Percentiles rank a stretch among this genome's conserved stretches.
phyloP scores from a whole-genome alignment of 1,140 invertebrate species.

The Aphelenchoides fujianensis region DNA sequence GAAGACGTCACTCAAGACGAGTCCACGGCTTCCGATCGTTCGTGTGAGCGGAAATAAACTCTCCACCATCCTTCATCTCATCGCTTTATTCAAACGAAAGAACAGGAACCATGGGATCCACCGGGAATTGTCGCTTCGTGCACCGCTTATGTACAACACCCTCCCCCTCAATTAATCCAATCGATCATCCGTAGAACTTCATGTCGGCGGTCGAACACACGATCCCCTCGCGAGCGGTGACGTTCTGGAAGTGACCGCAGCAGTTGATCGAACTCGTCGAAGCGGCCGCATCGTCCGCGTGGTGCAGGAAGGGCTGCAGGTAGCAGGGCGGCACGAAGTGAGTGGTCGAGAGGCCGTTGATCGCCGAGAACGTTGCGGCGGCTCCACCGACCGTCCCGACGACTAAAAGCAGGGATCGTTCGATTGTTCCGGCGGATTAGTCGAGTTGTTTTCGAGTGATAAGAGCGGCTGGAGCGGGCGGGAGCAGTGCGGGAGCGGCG shows the following conservation, averaged over 20 bases:
- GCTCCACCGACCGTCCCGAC: conserved; percentile 51
- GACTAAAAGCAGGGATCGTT: conserved; percentile 34
- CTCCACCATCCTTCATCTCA: too few species aligned
- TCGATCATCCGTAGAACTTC: conserved; percentile 40
- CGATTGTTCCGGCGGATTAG: too few species aligned
- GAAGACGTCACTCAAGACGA: too few species aligned
- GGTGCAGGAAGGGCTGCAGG: conserved; percentile 46
- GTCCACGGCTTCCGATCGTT: too few species aligned
- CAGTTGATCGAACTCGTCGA: conserved; percentile 40
- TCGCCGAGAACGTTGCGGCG: conserved; percentile 58
- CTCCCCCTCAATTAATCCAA: too few species aligned
- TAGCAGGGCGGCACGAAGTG: conserved; percentile 56
- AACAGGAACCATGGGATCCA: too few species aligned
- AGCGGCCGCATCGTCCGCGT: not conserved
- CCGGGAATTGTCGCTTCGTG: too few species aligned
- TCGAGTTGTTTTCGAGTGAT: not conserved
- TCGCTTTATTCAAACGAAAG: too few species aligned
- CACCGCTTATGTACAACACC: too few species aligned
- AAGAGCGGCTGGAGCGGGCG: not conserved
- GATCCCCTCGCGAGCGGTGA: conserved; percentile 24
- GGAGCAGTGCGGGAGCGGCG: not conserved
- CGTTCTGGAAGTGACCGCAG: conserved; percentile 51
- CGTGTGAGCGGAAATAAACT: too few species aligned
- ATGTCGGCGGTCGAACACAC: conserved; percentile 32
- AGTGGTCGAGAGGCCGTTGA: conserved; percentile 45